These are phyloP conservation scores for Hybos culiciformis DNA, from an alignment of 2,888 invertebrate species.

Conservation along the genomic window DNA sequence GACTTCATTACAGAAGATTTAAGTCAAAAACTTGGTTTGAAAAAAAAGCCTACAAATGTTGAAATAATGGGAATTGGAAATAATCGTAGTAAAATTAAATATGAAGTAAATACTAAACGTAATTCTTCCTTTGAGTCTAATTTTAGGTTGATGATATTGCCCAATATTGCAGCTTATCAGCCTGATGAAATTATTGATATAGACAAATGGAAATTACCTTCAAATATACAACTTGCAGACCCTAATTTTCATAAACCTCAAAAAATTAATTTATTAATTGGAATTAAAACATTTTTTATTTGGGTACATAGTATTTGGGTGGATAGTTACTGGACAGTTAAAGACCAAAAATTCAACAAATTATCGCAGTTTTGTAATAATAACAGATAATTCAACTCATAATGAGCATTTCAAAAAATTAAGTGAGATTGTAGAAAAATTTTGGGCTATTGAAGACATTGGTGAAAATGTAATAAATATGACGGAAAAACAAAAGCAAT, in stretches of 20 bases:
- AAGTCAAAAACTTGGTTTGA: background rate
- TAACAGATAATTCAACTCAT: background rate
- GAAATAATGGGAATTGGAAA: background rate
- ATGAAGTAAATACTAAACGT: background rate
- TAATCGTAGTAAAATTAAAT: background rate
- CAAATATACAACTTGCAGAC: background rate
- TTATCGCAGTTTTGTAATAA: too few relatives aligned
- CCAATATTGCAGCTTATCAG: background rate
- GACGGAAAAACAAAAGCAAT: background rate
- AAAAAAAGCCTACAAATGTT: background rate
- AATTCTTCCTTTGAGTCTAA: background rate
- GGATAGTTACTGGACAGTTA: background rate
- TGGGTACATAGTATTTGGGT: constrained; percentile 1
- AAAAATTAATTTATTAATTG: background rate
- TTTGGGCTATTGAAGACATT: background rate
- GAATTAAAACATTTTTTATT: background rate
- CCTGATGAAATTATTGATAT: background rate
- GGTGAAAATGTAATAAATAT: background rate
- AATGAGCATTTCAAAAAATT: too few relatives aligned
- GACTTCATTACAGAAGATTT: background rate
- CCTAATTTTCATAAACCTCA: background rate
- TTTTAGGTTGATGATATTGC: background rate
- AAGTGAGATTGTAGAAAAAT: background rate
- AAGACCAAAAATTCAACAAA: too few relatives aligned
- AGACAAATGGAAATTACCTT: background rate